Evolutionary conservation across 2,888 invertebrate species (phyloP).

Genomic region (Pollenia labialis): DNA sequence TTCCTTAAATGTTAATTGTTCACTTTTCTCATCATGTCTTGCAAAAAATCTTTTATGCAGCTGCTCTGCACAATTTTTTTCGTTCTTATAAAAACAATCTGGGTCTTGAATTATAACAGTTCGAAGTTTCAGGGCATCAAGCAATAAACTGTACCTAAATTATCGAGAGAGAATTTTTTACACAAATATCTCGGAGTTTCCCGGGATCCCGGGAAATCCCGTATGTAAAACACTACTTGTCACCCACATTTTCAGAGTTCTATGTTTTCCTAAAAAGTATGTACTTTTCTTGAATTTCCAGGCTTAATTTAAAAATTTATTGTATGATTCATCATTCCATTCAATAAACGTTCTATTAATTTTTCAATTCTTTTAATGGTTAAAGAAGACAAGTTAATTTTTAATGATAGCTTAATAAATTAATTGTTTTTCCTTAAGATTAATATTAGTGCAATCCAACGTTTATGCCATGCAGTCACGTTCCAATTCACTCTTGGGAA

Average conservation of each 20-base stretch:
- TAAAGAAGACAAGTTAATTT: conserved; percentile 47
- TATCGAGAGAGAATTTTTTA: too few species aligned
- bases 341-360: conserved; percentile 61
- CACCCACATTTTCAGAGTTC: conserved; percentile 11
- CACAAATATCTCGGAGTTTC: too few species aligned
- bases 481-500: conserved; percentile 76
- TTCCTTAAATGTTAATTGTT: too few species aligned
- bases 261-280: background rate
- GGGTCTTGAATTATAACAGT: too few species aligned
- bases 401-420: conserved; percentile 19
- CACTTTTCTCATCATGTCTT: too few species aligned
- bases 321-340: conserved; percentile 59
- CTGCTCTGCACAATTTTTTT: too few species aligned
- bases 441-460: conserved; percentile 73
- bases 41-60: too few species aligned
- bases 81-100: too few species aligned
- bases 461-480: conserved; percentile 75
- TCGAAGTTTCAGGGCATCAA: too few species aligned
- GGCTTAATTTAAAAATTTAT: conserved; percentile 8
- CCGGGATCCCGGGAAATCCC: too few species aligned
- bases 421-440: conserved; percentile 57
- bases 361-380: conserved; percentile 30
- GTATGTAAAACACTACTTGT: background rate
- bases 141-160: too few species aligned
- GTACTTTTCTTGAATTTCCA: conserved; percentile 6